These are phyloP conservation scores for Silurus asotus DNA, from an alignment of 2,113 vertebrate species.

Conservation along the genomic window DNA sequence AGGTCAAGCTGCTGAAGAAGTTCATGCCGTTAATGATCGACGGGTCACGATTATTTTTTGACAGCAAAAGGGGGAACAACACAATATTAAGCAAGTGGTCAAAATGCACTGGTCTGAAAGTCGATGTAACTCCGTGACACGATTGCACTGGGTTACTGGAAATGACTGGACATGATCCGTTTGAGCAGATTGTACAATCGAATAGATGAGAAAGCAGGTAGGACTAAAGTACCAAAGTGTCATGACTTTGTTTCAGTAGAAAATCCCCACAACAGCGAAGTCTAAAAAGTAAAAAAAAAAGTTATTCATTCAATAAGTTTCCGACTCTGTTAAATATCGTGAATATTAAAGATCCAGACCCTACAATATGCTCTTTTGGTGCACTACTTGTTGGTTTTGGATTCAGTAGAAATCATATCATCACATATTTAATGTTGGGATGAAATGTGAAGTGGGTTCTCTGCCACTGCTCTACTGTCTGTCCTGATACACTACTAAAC, in stretches of 20 bases:
- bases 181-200: too few species aligned
- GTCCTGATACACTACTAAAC: constrained; percentile 5
- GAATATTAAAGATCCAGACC: not conserved
- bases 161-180: not conserved
- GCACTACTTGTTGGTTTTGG: not conserved
- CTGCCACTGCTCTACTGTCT: constrained; percentile 25
- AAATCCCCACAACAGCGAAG: too few species aligned
- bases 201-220: too few species aligned
- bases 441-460: constrained; percentile 9
- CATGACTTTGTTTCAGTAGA: too few species aligned
- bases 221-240: too few species aligned
- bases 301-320: not conserved
- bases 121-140: not conserved
- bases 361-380: not conserved
- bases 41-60: too few species aligned
- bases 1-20: too few species aligned
- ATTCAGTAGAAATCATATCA: not conserved
- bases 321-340: not conserved
- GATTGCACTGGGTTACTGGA: not conserved
- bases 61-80: too few species aligned
- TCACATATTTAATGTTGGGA: not conserved
- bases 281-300: too few species aligned
- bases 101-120: not conserved
- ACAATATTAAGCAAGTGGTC: too few species aligned
- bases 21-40: too few species aligned